phyloP scores from a whole-genome alignment of 2,888 invertebrate species.

The Oxytorus armatus region DNA sequence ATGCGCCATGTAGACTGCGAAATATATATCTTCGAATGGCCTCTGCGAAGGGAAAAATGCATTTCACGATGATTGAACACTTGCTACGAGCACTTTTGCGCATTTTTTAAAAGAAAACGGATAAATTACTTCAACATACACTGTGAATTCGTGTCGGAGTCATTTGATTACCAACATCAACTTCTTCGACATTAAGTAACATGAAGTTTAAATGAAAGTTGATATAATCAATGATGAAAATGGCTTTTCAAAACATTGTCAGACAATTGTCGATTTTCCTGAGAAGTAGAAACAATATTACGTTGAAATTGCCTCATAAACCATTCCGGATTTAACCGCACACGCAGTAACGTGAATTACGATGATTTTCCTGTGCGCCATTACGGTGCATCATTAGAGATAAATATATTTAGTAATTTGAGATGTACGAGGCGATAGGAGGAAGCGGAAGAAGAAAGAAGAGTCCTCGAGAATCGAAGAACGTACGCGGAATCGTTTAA shows the following conservation, averaged over 20 bases:
- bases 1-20: too few species aligned
- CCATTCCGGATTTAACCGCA: not conserved
- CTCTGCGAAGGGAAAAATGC: too few species aligned
- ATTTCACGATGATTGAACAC: too few species aligned
- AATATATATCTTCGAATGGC: too few species aligned
- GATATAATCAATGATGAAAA: not conserved
- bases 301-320: slow-evolving; percentile 23
- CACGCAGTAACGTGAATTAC: slow-evolving; percentile 5
- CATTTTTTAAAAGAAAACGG: too few species aligned
- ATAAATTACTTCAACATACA: too few species aligned
- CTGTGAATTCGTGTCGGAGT: too few species aligned
- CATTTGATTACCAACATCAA: too few species aligned
- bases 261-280: slow-evolving; percentile 4
- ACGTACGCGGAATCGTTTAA: slow-evolving; percentile 16
- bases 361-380: slow-evolving; percentile 13
- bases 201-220: too few species aligned
- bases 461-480: slow-evolving; percentile 20
- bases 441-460: slow-evolving; percentile 39
- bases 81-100: too few species aligned
- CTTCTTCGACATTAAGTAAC: not conserved
- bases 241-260: not conserved
- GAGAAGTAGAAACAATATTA: not conserved
- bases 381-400: slow-evolving; percentile 15
- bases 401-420: slow-evolving; percentile 41
- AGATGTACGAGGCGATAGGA: slow-evolving; percentile 16